Evolutionary conservation across 1,140 invertebrate species (phyloP).

Genomic region (Caenorhabditis remanei): DNA sequence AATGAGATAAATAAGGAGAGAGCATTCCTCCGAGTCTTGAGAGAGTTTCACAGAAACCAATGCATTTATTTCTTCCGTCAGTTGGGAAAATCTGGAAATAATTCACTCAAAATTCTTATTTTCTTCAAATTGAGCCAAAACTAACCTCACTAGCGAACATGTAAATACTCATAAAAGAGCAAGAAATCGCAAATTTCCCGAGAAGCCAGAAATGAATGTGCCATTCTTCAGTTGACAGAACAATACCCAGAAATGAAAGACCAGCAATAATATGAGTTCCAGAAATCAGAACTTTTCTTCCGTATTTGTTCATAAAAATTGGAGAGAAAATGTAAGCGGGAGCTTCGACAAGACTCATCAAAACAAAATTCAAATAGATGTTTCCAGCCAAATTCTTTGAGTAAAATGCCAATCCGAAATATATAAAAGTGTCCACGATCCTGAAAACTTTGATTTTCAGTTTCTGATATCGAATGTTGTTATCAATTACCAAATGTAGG

Average conservation of each 20-base stretch:
- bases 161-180: constrained; percentile 66
- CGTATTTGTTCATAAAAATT: constrained; percentile 70
- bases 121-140: background rate
- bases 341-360: constrained; percentile 77
- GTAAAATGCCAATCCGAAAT: constrained; percentile 79
- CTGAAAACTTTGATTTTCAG: constrained; percentile 67
- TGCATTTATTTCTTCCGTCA: constrained; percentile 56
- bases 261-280: constrained; percentile 59
- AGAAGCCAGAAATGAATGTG: constrained; percentile 63
- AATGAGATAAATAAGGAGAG: constrained; percentile 56
- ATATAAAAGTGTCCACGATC: constrained; percentile 78
- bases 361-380: constrained; percentile 78
- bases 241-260: constrained; percentile 53
- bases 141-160: constrained; percentile 61
- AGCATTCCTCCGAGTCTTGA: constrained; percentile 66
- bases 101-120: too few species aligned
- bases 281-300: constrained; percentile 51
- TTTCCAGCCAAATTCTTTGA: constrained; percentile 77
- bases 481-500: constrained; percentile 59
- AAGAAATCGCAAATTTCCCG: constrained; percentile 64
- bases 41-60: constrained; percentile 63
- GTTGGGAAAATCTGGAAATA: constrained; percentile 56
- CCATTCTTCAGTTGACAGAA: constrained; percentile 21
- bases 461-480: background rate
- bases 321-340: constrained; percentile 73